A percentile compares a stretch with the other conserved stretches of the same genome.
Conservation (phyloP, 37 sponge, comb jelly and placozoan genomes). For the Aphrocallistes beatrix region DNA sequence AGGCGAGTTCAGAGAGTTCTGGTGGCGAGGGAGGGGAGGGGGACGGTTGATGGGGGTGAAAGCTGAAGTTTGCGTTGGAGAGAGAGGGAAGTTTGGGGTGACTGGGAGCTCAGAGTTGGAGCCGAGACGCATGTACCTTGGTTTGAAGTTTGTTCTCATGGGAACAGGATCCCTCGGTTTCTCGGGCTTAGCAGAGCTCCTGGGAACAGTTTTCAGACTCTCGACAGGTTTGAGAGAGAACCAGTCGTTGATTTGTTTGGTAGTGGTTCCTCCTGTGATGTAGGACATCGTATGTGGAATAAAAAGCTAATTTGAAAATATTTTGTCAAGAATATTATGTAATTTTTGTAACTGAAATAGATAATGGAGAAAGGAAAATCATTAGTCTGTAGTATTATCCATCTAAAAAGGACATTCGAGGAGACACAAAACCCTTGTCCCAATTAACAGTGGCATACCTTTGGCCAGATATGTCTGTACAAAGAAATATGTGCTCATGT, state of each 20-base stretch:
- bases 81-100: neutral
- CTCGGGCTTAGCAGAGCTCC: neutral
- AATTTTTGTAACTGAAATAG: too few species aligned
- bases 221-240: neutral
- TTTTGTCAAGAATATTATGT: too few species aligned
- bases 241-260: neutral
- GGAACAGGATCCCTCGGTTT: neutral
- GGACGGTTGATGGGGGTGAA: neutral
- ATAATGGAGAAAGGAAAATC: too few species aligned
- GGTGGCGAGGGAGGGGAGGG: neutral
- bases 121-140: neutral
- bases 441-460: too few species aligned
- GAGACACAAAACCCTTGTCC: too few species aligned
- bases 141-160: neutral
- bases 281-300: neutral
- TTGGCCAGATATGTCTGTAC: too few species aligned
- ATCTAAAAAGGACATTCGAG: too few species aligned
- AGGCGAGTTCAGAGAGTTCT: neutral
- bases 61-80: neutral
- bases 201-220: neutral
- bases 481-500: too few species aligned
- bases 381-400: too few species aligned
- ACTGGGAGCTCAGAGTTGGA: neutral
- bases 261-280: neutral
- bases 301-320: too few species aligned